phyloP scores from a whole-genome alignment of 37 sponge, comb jelly and placozoan species.

The Amphimedon queenslandica region DNA sequence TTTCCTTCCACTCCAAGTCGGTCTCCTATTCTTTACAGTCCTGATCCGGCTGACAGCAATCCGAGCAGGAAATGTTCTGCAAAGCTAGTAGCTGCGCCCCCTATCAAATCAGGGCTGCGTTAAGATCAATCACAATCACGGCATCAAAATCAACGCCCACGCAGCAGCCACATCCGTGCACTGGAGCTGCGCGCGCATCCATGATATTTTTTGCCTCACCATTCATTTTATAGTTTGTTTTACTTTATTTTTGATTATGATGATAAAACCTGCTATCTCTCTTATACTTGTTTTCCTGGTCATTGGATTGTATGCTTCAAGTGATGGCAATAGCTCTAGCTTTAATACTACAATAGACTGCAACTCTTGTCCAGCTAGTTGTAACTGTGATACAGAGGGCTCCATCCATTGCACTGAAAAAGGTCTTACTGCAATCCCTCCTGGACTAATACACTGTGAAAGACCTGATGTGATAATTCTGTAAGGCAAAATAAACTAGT shows the following conservation, averaged over 20 bases:
- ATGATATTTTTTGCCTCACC: too few relatives aligned
- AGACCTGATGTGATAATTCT: conserved; percentile 31
- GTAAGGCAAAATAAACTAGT: conserved; percentile 12
- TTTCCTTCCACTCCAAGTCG: not conserved
- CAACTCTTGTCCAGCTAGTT: conserved; percentile 36
- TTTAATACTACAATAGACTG: too few relatives aligned
- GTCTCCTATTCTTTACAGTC: not conserved
- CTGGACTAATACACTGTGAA: conserved; percentile 24
- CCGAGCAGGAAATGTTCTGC: conserved; percentile 8
- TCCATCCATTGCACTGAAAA: conserved; percentile 33
- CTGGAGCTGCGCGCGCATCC: too few relatives aligned
- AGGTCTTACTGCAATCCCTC: conserved; percentile 12
- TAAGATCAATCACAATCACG: not conserved
- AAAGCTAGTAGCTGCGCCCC: conserved; percentile 1
- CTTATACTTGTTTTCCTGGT: too few relatives aligned
- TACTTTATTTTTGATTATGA: not conserved
- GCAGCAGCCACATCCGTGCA: not conserved
- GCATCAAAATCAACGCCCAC: not conserved
- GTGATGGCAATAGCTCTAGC: too few relatives aligned
- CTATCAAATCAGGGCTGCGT: conserved; percentile 19
- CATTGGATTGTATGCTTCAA: too few relatives aligned
- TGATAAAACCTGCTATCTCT: too few relatives aligned
- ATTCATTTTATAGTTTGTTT: not conserved
- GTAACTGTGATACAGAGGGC: conserved; percentile 10
- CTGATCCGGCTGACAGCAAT: not conserved